A percentile compares a stretch with the other conserved stretches of the same genome.
Conservation (phyloP, 2,113 vertebrate genomes). For the Nettapus auritus region DNA sequence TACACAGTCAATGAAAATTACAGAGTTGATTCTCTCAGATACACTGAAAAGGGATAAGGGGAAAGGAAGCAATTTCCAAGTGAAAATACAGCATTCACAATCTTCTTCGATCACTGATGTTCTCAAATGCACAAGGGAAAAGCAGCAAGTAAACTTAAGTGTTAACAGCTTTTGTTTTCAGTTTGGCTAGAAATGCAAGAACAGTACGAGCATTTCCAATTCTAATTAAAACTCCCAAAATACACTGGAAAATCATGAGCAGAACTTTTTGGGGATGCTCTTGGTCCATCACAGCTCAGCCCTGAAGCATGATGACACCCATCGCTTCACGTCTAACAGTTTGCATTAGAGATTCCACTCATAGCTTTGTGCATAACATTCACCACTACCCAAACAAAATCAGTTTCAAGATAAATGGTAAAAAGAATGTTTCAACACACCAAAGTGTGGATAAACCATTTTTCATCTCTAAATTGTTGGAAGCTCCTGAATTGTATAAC, state of each 20-base stretch:
- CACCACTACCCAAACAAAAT: slow-evolving; percentile 36
- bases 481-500: slow-evolving; percentile 33
- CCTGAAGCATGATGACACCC: not conserved
- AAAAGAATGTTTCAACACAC: slow-evolving; percentile 31
- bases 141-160: not conserved
- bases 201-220: not conserved
- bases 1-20: slow-evolving; percentile 51
- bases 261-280: not conserved
- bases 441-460: slow-evolving; percentile 55
- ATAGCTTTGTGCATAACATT: not conserved
- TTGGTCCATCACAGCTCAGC: not conserved
- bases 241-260: not conserved
- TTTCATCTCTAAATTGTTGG: slow-evolving; percentile 54
- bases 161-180: not conserved
- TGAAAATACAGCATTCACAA: slow-evolving; percentile 17
- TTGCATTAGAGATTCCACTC: slow-evolving; percentile 32
- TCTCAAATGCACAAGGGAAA: not conserved
- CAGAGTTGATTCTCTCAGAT: slow-evolving; percentile 46
- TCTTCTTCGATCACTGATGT: not conserved
- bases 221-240: not conserved
- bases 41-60: not conserved
- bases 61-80: slow-evolving; percentile 9
- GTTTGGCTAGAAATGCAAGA: not conserved
- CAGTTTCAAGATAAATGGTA: slow-evolving; percentile 27
- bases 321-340: not conserved